Percentiles rank a stretch among this genome's conserved stretches.
Conservation (phyloP, 1,140 invertebrate genomes). For the Eurosta solidaginis region DNA sequence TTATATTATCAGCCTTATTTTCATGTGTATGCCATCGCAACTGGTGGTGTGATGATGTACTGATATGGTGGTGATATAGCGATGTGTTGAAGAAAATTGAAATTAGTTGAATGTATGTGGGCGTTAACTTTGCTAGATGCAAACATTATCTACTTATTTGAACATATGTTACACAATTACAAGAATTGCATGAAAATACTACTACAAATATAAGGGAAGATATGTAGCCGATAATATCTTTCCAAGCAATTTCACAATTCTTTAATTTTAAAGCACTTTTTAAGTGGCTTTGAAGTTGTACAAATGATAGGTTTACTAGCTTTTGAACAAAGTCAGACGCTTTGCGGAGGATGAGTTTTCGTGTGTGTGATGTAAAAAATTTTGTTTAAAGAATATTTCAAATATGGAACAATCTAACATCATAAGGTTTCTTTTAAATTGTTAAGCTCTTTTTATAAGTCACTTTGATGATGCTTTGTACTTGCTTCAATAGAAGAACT, state of each 20-base stretch:
- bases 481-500: too few species aligned
- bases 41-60: too few species aligned
- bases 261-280: not conserved
- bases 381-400: too few species aligned
- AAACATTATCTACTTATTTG: not conserved
- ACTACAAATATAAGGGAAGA: not conserved
- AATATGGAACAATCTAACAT: too few species aligned
- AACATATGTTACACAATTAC: not conserved
- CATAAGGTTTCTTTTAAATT: too few species aligned
- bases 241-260: slow-evolving; percentile 11
- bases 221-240: not conserved
- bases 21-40: not conserved
- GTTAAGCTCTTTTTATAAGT: too few species aligned
- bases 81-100: slow-evolving; percentile 16
- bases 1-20: too few species aligned
- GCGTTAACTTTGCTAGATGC: not conserved
- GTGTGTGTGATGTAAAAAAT: too few species aligned
- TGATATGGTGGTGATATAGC: too few species aligned
- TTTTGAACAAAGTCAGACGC: too few species aligned
- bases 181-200: not conserved
- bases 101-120: slow-evolving; percentile 7
- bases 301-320: not conserved
- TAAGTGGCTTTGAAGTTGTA: not conserved
- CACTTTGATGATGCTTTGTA: too few species aligned
- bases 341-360: too few species aligned